Base-by-base conservation (phyloP, 2,113 vertebrate genomes). In the Emydocephalus ijimae region DNA sequence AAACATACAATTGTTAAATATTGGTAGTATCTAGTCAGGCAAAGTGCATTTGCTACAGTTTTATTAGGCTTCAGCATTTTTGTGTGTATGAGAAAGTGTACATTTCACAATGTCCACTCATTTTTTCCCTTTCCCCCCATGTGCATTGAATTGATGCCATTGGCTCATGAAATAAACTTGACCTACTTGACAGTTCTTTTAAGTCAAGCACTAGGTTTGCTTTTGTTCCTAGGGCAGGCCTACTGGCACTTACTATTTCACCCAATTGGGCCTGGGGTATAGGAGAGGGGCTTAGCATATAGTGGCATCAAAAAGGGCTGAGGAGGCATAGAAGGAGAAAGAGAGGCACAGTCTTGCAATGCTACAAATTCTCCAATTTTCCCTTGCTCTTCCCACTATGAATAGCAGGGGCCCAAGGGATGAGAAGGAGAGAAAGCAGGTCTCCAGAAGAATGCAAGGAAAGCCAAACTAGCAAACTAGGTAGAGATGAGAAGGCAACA, bases 31-130 rank as follows among this genome's bases (percentile, higher is more conserved):
- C 64, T 87, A 90, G 48, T 94, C 94, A 91, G 94, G 43, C 39
- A 90, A 93, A 96, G 89, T 95, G 69, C 90, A 93, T 93, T 92
- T 87, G 92, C 91, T 91, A 55, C 56, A 85, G 81, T 89, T 94
- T 95, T 91, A 91, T 81, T 93, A 93, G 81, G 93, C 93, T 88
- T 52, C 55, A n/a, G 4, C 1, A 0, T 18, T 74, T 39, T 81
- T 55, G 18, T 23, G 11, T 57, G 6, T 45, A 6, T 57, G 74
- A 43, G 6, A 26, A 18, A 9, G 34, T 91, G 12, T 85, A 20
- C 3, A 81, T 81, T 81, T 69, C 1, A 81, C n/a, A 81, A 81
- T 81, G 69, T 8, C 34, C 34, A 39, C 39, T 81, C 15, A 81
- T 81, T 81, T 74, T 39, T 39, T n/a, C 20, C 29, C 24, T n/a